Evolutionary conservation across 2,113 vertebrate genomes (phyloP).

Genomic region (Pica pica): DNA sequence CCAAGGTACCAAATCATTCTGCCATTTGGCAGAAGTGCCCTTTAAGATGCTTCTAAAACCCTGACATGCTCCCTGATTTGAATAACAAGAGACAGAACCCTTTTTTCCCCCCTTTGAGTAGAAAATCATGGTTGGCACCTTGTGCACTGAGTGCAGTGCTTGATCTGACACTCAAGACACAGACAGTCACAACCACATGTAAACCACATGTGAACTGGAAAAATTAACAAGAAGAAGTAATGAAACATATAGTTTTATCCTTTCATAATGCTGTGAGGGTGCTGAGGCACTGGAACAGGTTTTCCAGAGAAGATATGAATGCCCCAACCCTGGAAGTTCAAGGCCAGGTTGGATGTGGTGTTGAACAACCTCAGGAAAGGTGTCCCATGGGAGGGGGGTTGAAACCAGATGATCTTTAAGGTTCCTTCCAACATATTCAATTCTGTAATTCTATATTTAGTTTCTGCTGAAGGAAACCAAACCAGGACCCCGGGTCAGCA

Average conservation of each 20-base stretch:
- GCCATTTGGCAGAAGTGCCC: neutral
- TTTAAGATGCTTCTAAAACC: neutral
- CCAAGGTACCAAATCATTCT: neutral
- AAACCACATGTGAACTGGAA: neutral
- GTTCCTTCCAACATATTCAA: neutral
- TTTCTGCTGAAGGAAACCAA: neutral
- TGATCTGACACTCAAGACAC: neutral
- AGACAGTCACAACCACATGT: neutral
- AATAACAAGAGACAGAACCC: constrained; percentile 1
- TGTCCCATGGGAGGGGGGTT: neutral
- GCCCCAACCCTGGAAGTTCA: neutral
- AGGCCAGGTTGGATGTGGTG: neutral
- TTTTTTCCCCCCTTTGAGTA: constrained; percentile 34
- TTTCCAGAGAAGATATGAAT: neutral
- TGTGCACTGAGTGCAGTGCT: neutral
- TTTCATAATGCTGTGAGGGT: neutral
- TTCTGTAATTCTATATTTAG: neutral
- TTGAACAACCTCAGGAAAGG: neutral
- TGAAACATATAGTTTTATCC: neutral
- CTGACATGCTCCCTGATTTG: constrained; percentile 3
- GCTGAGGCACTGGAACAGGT: neutral
- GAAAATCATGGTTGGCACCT: constrained; percentile 30
- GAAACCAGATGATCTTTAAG: neutral
- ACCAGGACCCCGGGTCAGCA: neutral
- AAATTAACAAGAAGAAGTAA: constrained; percentile 17